Base-by-base conservation (phyloP, 2,888 invertebrate species). In the Stenoptilia bipunctidactyla region DNA sequence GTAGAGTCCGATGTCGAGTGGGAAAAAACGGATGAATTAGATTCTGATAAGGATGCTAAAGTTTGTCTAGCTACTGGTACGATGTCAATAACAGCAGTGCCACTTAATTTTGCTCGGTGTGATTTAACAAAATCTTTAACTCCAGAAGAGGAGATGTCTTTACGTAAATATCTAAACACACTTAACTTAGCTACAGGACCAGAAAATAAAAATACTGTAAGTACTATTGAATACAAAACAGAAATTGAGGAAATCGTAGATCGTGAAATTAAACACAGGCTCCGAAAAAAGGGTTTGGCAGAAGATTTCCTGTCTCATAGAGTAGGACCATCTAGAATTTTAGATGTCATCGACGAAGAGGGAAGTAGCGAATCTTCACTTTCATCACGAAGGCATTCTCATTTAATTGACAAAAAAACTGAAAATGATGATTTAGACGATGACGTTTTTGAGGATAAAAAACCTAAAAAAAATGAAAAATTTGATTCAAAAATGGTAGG, bases 301-400 rank as follows among this genome's bases (percentile, higher is more conserved):
- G 82, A 83, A 39, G 82, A 83, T 40, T 64, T 63, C 48, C 50
- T 61, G 36, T 46, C 56, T 30, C 61, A 64, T 45, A 66, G 87
- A 40, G 85, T 89, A 0, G 86, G 88, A 5, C 87, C 88, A 54
- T 88, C 89, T 9, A 85, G 91, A 58, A 90, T 87, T 48, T 75
- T 93, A 56, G 92, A 92, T 58, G 91, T 90, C 4, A 93, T 93
- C 49, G 89, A 89, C 54, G 93, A 93, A 68, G 93, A 93, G 75
- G 87, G 87, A 2, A 91, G 91, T 53, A 68, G 80, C 56, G 89
- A 90, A 54, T 82, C 87, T 3, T 89, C 88, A 48, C 84, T 87
- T 47, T 79, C 86, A 49, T 85, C 89, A 51, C 60, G 86, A 51
- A 58, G 87, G 54, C 74, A 86, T 51, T 69, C 87, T 52, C 74